Percentiles rank a stretch among this genome's conserved stretches.
Evolutionary conservation across 2,888 invertebrate species (phyloP).

Genomic region (Agriopis leucophaearia): DNA sequence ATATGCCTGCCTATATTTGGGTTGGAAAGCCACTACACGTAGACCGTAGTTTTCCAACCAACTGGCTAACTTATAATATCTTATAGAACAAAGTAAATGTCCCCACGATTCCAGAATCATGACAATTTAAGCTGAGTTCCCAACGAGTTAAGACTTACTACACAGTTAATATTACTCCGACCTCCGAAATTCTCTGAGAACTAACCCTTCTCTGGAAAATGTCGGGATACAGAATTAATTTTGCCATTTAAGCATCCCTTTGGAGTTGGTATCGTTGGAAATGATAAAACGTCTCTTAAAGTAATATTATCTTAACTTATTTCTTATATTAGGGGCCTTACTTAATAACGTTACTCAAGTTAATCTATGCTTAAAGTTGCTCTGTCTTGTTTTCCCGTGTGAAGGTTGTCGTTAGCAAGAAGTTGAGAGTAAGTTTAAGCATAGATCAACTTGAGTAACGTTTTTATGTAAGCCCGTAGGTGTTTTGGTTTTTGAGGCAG

Average conservation of each 20-base stretch:
- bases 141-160: constrained; percentile 26
- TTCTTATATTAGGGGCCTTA: neutral
- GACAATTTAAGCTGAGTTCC: constrained; percentile 26
- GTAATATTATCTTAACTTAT: neutral
- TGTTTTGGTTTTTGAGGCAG: too few relatives aligned
- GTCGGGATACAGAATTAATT: constrained; percentile 29
- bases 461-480: too few relatives aligned
- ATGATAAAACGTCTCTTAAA: constrained; percentile 6
- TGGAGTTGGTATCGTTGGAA: constrained; percentile 11
- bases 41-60: neutral
- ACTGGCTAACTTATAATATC: constrained; percentile 6
- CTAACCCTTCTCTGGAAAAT: constrained; percentile 31
- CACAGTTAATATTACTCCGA: constrained; percentile 28
- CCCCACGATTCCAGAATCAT: constrained; percentile 22
- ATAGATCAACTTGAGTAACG: too few relatives aligned
- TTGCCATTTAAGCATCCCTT: constrained; percentile 20
- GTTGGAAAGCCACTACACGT: neutral
- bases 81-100: constrained; percentile 11
- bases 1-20: neutral
- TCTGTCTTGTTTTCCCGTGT: too few relatives aligned
- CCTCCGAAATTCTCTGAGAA: constrained; percentile 21
- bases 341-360: too few relatives aligned
- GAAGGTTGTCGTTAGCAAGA: too few relatives aligned
- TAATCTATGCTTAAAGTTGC: too few relatives aligned
- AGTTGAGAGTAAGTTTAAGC: too few relatives aligned